Percentiles rank a stretch among this genome's conserved stretches.
phyloP scores from a whole-genome alignment of 1,140 invertebrate species.

The Amphibalanus amphitrite region DNA sequence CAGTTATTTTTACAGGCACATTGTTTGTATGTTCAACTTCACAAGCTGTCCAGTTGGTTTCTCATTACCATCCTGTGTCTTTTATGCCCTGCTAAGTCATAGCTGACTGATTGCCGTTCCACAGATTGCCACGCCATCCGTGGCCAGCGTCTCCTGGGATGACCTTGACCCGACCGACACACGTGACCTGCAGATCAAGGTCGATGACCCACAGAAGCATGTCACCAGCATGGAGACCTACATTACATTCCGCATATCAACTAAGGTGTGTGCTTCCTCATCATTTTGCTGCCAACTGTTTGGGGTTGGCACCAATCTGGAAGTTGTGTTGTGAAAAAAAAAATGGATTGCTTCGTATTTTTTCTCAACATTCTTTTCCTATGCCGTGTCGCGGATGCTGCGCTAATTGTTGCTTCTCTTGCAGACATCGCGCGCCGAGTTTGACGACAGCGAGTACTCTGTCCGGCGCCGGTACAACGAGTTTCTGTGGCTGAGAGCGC shows the following conservation, averaged over 20 bases:
- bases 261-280: constrained; percentile 1
- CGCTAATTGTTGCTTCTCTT: too few relatives aligned
- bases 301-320: too few relatives aligned
- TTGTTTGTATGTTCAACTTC: not conserved
- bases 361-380: too few relatives aligned
- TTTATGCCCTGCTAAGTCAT: too few relatives aligned
- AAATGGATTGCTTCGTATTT: too few relatives aligned
- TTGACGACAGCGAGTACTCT: constrained; percentile 43
- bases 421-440: constrained; percentile 44
- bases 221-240: constrained; percentile 53
- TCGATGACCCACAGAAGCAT: constrained; percentile 62
- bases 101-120: not conserved
- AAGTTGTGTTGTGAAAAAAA: too few relatives aligned
- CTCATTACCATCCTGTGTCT: not conserved
- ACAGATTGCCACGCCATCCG: not conserved
- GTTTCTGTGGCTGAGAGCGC: constrained; percentile 50
- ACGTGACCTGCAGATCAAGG: constrained; percentile 44
- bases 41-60: not conserved
- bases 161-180: constrained; percentile 35
- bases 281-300: too few relatives aligned
- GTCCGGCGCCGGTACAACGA: constrained; percentile 55
- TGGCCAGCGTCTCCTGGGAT: constrained; percentile 3
- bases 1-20: not conserved
- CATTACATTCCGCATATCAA: constrained; percentile 50
- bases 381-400: too few relatives aligned